Evolutionary conservation across 1,140 invertebrate species (phyloP).

Genomic region (Euura saliciscinereae): DNA sequence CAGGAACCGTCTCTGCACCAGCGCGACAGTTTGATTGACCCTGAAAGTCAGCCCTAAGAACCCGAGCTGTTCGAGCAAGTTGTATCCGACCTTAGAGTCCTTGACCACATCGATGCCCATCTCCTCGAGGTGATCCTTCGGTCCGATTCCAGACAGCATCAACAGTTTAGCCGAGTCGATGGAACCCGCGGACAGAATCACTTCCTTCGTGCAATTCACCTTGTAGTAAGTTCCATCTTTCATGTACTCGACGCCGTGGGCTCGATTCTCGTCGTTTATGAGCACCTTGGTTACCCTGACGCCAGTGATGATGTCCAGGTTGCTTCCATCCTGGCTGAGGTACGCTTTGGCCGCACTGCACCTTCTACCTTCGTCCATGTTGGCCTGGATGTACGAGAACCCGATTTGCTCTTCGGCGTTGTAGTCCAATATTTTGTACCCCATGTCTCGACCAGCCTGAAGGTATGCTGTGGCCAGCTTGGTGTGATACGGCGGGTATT

Average conservation of each 20-base stretch:
- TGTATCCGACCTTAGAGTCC: constrained; percentile 72
- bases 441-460: constrained; percentile 62
- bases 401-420: constrained; percentile 60
- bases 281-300: constrained; percentile 67
- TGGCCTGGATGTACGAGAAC: constrained; percentile 72
- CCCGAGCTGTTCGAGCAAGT: constrained; percentile 76
- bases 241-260: constrained; percentile 66
- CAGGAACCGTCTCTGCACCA: constrained; percentile 32
- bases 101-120: constrained; percentile 70
- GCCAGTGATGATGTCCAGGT: constrained; percentile 73
- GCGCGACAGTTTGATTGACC: constrained; percentile 52
- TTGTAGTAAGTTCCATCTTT: constrained; percentile 55
- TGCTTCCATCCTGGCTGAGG: constrained; percentile 64
- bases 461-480: constrained; percentile 59
- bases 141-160: constrained; percentile 79
- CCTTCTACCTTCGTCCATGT: constrained; percentile 67
- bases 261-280: constrained; percentile 59
- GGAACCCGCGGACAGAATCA: constrained; percentile 71
- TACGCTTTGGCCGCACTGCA: constrained; percentile 70
- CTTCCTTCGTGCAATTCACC: constrained; percentile 66
- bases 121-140: constrained; percentile 68
- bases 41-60: constrained; percentile 69
- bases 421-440: constrained; percentile 61
- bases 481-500: constrained; percentile 53
- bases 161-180: constrained; percentile 74